These are phyloP conservation scores for Myiopsitta monachus DNA, from an alignment of 2,113 vertebrate species.

Conservation along the genomic window DNA sequence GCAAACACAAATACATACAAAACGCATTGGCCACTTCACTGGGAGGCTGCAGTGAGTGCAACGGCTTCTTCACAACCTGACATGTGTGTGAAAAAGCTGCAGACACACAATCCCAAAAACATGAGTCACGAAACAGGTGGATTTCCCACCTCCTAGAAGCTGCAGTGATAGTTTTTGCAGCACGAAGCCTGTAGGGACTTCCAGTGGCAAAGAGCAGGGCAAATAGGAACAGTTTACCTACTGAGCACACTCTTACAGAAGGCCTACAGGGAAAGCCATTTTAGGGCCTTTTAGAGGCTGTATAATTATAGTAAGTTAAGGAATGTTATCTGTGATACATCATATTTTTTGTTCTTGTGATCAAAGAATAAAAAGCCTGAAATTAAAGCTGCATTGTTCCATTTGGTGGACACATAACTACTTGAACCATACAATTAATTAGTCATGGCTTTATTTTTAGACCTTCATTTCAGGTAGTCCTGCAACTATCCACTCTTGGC, in stretches of 20 bases:
- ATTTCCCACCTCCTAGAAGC: background rate
- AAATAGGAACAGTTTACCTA: background rate
- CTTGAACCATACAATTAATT: conserved; percentile 4
- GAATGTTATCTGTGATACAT: background rate
- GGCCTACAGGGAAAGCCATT: background rate
- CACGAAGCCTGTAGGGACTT: background rate
- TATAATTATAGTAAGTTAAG: background rate
- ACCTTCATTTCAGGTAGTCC: conserved; percentile 24
- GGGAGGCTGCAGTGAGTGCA: background rate
- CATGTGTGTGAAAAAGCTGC: background rate
- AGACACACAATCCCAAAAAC: background rate
- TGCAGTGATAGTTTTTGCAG: background rate
- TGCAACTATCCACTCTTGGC: background rate
- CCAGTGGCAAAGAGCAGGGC: background rate
- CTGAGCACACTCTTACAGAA: background rate
- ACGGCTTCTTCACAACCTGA: background rate
- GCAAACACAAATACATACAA: background rate
- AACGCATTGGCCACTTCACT: background rate
- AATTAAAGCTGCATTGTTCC: background rate
- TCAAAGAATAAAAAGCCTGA: conserved; percentile 19
- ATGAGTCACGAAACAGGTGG: background rate
- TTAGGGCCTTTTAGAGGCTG: background rate
- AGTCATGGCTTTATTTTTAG: conserved; percentile 43
- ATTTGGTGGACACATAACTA: conserved; percentile 1
- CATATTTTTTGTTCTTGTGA: background rate